These are phyloP conservation scores for Montipora cactus DNA, from an alignment of 64 coral and sea anemone genomes.

Conservation along the genomic window DNA sequence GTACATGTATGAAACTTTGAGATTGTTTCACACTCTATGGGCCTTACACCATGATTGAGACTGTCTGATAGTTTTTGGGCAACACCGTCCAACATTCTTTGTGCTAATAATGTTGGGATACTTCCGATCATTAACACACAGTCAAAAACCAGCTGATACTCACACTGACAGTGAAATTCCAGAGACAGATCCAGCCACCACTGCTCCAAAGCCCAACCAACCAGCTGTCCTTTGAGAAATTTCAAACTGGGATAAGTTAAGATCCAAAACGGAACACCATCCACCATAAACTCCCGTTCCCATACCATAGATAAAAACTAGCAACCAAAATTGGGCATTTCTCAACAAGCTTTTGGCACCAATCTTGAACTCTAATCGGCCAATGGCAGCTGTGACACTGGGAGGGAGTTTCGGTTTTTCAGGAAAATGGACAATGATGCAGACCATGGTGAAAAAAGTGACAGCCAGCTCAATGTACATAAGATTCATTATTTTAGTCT, in stretches of 20 bases:
- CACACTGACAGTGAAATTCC: constrained; percentile 97
- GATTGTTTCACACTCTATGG: too few relatives aligned
- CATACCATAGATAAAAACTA: constrained; percentile 89
- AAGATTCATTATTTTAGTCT: constrained; percentile 71
- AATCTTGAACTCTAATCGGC: constrained; percentile 85
- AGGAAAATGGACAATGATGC: constrained; percentile 89
- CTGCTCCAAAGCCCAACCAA: constrained; percentile 91
- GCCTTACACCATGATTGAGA: too few relatives aligned
- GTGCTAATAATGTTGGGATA: too few relatives aligned
- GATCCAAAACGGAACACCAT: constrained; percentile 94
- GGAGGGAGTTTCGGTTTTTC: constrained; percentile 86
- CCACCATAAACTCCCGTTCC: constrained; percentile 97
- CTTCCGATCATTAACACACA: too few relatives aligned
- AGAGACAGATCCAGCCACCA: constrained; percentile 88
- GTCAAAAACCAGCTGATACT: constrained; percentile 14
- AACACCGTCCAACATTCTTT: too few relatives aligned
- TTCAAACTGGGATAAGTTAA: constrained; percentile 85
- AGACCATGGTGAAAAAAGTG: constrained; percentile 61
- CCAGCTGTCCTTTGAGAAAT: constrained; percentile 83
- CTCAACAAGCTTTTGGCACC: constrained; percentile 83
- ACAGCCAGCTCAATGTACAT: constrained; percentile 78
- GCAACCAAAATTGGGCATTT: constrained; percentile 86
- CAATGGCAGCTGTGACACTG: constrained; percentile 94
- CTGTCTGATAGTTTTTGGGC: too few relatives aligned
- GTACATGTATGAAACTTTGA: too few relatives aligned